Percentiles rank a stretch among this genome's conserved stretches.
These are phyloP conservation scores for Oncorhynchus kisutch DNA, from an alignment of 2,113 vertebrate species.

Conservation along the genomic window DNA sequence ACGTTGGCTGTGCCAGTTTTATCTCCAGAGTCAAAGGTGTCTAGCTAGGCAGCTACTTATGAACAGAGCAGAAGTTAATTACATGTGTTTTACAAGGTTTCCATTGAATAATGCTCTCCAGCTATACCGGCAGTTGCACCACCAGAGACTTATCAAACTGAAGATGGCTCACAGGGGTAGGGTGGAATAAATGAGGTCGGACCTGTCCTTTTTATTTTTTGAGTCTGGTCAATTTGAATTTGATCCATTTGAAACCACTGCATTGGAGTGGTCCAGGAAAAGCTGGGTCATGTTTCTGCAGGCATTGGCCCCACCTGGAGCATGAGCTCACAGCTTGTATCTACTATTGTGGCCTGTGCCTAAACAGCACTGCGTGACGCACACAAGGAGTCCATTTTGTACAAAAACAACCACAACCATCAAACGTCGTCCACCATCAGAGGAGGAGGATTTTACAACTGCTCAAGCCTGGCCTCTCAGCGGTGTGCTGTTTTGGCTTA, in stretches of 20 bases:
- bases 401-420: neutral
- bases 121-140: neutral
- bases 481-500: neutral
- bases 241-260: neutral
- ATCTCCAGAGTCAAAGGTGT: neutral
- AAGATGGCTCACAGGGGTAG: neutral
- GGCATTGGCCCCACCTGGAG: neutral
- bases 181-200: neutral
- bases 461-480: neutral
- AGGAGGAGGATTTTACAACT: neutral
- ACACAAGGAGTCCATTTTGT: neutral
- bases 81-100: neutral
- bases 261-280: neutral
- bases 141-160: too few relatives aligned
- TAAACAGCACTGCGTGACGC: neutral
- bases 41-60: neutral
- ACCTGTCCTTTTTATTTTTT: neutral
- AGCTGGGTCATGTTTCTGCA: neutral
- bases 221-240: neutral
- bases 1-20: neutral
- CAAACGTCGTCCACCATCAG: neutral
- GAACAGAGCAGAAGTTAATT: neutral
- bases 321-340: neutral
- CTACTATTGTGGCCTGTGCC: neutral
- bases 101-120: neutral